Evolutionary conservation across 2,113 vertebrate species (phyloP).

Genomic region (Halichoerus grypus): DNA sequence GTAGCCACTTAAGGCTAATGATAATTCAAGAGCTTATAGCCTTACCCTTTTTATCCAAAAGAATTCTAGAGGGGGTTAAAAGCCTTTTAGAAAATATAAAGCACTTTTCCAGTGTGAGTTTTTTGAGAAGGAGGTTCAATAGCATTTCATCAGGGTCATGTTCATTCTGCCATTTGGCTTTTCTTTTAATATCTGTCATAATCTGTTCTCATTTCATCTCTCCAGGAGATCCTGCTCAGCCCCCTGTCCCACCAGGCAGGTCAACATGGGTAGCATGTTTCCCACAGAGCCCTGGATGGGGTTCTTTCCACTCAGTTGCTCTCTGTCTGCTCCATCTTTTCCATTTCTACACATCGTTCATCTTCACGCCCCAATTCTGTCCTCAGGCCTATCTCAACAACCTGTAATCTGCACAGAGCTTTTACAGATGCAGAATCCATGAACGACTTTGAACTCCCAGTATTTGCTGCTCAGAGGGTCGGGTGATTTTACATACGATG

Average conservation of each 20-base stretch:
- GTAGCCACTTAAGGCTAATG: background rate
- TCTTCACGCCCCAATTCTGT: background rate
- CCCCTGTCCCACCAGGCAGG: background rate
- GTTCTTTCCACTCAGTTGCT: too few species aligned
- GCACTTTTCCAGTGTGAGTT: background rate
- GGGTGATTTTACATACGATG: background rate
- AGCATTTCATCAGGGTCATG: background rate
- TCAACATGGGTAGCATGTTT: fast-evolving
- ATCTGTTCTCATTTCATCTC: background rate
- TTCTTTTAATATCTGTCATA: background rate
- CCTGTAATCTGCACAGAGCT: too few species aligned
- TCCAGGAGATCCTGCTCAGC: background rate
- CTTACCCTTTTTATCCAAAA: background rate
- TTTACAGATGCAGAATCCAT: background rate
- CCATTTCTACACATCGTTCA: background rate
- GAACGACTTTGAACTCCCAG: background rate
- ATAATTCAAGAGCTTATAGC: background rate
- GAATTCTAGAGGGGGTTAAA: background rate
- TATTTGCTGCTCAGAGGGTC: background rate
- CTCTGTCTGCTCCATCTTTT: background rate
- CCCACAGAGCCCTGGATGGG: background rate
- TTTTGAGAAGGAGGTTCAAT: background rate
- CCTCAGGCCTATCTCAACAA: background rate
- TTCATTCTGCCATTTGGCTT: background rate
- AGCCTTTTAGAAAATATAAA: background rate